Evolutionary conservation across 1,140 invertebrate species (phyloP), one percentile per base, ranked within the genome.

Genomic region (Drosophila repleta): DNA sequence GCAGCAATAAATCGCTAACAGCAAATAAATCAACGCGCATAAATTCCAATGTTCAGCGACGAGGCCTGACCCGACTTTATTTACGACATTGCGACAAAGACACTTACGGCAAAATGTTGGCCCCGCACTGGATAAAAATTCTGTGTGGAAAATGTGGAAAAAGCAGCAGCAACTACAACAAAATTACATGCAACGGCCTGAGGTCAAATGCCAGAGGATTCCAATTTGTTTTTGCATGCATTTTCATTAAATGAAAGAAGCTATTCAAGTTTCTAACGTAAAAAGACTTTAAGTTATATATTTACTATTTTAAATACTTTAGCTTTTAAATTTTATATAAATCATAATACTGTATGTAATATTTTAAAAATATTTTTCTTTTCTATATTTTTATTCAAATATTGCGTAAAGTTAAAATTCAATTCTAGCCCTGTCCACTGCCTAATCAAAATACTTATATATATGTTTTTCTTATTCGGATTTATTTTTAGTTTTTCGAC

Each of bases 1-100:
- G 80, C 80, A 90, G 83, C 84, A 90, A 90, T 90, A 90, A 90
- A 90, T 90, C 80, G 83, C 83, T 87, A 90, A 90, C 83, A 88
- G 88, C 88, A 90, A 90, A 90, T 90, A 90, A 90, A 90, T 90
- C 88, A 90, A 81, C 77, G 87, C 83, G 73, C 80, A 90, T 90
- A 90, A 90, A 90, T 90, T 88, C 88, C 88, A 90, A 88, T 88
- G 88, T 83, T 76, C 83, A 61, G 76, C 87, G 82, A 79, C 72
- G 88, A 79, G 73, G 32, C 65, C 73, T 82, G 77, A 84, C 83
- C 79, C 76, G 83, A 83, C 83, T 87, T 87, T 87, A 87, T 87
- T 87, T 87, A 87, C 83, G 83, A 87, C 82, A 87, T 85, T 87
- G 83, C 83, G 83, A 87, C 83, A 87, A 87, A 85, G 83, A 87